phyloP scores from a whole-genome alignment of 2,113 vertebrate species.

The Corvus cornix region DNA sequence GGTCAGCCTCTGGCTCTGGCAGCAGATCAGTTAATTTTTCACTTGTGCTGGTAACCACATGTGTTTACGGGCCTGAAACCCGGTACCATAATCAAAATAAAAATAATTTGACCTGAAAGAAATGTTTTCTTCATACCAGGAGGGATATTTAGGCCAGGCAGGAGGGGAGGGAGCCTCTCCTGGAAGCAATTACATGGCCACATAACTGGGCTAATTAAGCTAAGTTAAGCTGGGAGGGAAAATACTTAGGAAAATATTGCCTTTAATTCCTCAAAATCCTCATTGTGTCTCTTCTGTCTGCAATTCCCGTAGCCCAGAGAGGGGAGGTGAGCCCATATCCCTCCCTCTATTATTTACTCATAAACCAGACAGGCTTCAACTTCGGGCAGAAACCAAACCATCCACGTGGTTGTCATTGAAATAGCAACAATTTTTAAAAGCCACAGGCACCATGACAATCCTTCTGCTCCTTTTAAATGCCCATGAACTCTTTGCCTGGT shows the following conservation, averaged over 20 bases:
- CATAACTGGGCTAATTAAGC: constrained; percentile 45
- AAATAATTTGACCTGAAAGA: constrained; percentile 41
- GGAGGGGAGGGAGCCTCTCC: not conserved
- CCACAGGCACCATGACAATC: not conserved
- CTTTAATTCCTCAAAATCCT: not conserved
- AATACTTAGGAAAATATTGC: not conserved
- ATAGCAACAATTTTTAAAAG: not conserved
- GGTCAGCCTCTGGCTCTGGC: not conserved
- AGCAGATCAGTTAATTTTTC: not conserved
- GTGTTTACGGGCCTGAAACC: not conserved
- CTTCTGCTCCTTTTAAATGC: not conserved
- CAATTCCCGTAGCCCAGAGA: not conserved
- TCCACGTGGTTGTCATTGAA: not conserved
- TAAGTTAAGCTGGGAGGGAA: not conserved
- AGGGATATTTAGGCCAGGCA: constrained; percentile 31
- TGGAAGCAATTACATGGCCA: constrained; percentile 57
- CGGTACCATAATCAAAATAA: not conserved
- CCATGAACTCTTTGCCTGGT: not conserved
- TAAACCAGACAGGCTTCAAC: not conserved
- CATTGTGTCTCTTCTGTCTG: not conserved
- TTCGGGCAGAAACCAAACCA: not conserved
- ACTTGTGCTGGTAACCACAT: not conserved
- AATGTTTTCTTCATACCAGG: constrained; percentile 28
- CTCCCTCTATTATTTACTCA: not conserved
- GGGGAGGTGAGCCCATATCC: not conserved